phyloP scores from a whole-genome alignment of 2,888 invertebrate species.

The Aphrophora alni region DNA sequence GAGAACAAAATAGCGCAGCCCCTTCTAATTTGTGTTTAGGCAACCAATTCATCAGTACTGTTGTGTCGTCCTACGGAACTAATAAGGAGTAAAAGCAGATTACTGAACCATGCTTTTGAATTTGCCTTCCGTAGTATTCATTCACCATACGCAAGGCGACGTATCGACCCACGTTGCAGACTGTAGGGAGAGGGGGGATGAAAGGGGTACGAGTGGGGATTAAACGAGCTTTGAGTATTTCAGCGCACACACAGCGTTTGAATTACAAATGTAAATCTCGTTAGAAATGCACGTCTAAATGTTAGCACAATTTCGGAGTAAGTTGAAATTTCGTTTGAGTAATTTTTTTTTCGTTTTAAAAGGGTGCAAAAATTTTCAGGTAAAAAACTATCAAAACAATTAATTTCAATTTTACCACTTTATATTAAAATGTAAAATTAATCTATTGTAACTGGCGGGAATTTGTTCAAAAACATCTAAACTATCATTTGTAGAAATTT shows the following conservation, averaged over 20 bases:
- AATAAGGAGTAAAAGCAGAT: not conserved
- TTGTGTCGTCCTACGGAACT: not conserved
- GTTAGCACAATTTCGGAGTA: too few species aligned
- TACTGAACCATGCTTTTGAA: not conserved
- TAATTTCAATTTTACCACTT: too few species aligned
- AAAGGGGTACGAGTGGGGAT: not conserved
- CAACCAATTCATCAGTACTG: not conserved
- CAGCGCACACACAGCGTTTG: not conserved
- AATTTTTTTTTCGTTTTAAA: too few species aligned
- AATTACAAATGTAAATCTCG: not conserved
- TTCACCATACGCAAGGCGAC: not conserved
- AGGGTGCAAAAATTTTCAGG: too few species aligned
- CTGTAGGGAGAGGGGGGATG: not conserved
- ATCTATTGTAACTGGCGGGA: too few species aligned
- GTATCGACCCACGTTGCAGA: not conserved
- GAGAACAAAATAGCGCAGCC: too few species aligned
- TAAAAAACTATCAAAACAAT: too few species aligned
- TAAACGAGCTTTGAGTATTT: not conserved
- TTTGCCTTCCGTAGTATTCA: not conserved
- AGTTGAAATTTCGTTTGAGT: too few species aligned
- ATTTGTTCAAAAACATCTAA: too few species aligned
- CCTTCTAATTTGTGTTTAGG: not conserved
- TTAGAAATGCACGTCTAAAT: not conserved
- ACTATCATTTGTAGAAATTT: too few species aligned
- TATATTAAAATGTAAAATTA: too few species aligned